Percentiles rank a stretch among this genome's conserved stretches.
Evolutionary conservation across 2,113 vertebrate genomes (phyloP).

Genomic region (Ploceus nigricollis): DNA sequence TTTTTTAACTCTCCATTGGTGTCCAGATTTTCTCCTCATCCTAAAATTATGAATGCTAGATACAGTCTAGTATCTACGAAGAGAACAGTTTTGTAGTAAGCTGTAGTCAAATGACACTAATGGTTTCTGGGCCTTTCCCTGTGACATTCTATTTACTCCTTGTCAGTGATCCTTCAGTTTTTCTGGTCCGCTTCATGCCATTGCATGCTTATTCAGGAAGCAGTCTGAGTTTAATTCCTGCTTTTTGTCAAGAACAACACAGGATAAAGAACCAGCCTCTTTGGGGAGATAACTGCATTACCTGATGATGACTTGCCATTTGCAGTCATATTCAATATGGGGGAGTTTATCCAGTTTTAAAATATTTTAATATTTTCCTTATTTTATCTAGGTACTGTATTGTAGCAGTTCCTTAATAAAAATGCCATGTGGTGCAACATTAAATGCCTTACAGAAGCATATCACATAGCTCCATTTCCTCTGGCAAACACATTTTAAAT

Average conservation of each 20-base stretch:
- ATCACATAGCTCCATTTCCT: background rate
- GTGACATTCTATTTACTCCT: background rate
- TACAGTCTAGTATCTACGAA: background rate
- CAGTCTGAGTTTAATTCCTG: background rate
- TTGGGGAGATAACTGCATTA: background rate
- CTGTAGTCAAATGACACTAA: background rate
- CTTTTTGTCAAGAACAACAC: background rate
- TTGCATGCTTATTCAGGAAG: background rate
- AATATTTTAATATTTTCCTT: background rate
- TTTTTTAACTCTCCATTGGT: background rate
- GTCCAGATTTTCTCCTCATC: background rate
- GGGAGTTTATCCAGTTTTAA: background rate
- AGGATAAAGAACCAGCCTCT: background rate
- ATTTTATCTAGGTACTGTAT: background rate
- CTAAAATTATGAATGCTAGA: background rate
- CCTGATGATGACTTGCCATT: background rate
- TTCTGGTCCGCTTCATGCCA: background rate
- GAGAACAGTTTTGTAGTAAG: background rate
- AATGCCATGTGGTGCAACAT: background rate
- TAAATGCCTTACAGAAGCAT: background rate
- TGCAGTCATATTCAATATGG: background rate
- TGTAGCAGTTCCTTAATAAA: background rate
- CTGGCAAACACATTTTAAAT: slow-evolving; percentile 21
- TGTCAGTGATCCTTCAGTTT: background rate
- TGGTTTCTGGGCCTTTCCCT: background rate